Evolutionary conservation across 2,797 vertebrate species (phyloP), one percentile per base, ranked within the genome.

Genomic region (Siniperca scherzeri): DNA sequence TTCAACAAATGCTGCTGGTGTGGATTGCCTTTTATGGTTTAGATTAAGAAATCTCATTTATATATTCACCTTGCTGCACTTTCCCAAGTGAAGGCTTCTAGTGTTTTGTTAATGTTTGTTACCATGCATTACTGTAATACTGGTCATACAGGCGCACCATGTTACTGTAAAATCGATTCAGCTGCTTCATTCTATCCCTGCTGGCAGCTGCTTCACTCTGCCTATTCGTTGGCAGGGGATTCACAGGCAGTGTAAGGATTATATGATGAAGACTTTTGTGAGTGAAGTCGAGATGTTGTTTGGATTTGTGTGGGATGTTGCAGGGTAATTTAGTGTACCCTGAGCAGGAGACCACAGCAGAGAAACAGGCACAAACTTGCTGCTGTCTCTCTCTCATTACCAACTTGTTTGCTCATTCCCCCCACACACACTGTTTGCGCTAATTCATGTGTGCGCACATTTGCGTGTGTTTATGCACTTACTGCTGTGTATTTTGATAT

Each of bases 341-440:
- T 75, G 60, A 78, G 68, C 52, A 6, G 55, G 78, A 88, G 83
- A 86, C 78, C 81, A 77, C 82, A 85, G 84, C 70, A 74, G 71
- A 76, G 74, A 38, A 80, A 74, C 88, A 60, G 74, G 93, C 81
- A 61, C 71, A 69, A 66, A 88, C 92, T 44, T 86, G 92, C 89
- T 73, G 61, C 82, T 53, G 69, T 79, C 80, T 53, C 78, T 81
- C 76, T 89, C 77, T 90, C 62, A 85, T 87, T 86, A 91, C 62
- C 67, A 53, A 53, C 73, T 84, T 85, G 52, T 82, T 82, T 78
- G 62, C 77, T 38, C 74, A 19, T n/a, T 10, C 3, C 56, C 25
- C 50, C 3, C 38, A 19, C 60, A 66, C 71, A 44, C 73, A 50
- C 62, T 36, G 48, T 57, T 76, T 66, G 52, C 62, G 57, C 73